Conservation (phyloP, 2,113 vertebrate species). For the Merops nubicus region DNA sequence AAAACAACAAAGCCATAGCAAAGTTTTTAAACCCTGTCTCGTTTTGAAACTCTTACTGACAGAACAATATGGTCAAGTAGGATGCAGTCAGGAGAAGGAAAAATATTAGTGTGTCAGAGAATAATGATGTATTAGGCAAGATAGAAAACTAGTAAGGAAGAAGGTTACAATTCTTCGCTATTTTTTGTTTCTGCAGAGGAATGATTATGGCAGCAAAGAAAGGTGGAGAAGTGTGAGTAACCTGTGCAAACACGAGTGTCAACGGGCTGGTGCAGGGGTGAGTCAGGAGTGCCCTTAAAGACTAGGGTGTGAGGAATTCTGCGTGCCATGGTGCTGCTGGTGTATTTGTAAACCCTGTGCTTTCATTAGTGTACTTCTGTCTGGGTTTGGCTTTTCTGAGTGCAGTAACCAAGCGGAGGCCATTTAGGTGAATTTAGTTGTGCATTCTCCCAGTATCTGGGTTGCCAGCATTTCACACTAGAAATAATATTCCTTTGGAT, state of each 20-base stretch:
- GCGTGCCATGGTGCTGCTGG: not conserved
- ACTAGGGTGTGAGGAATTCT: not conserved
- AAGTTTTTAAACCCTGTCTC: not conserved
- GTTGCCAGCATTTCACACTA: not conserved
- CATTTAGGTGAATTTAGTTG: not conserved
- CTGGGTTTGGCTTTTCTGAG: not conserved
- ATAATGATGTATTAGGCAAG: not conserved
- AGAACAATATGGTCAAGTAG: not conserved
- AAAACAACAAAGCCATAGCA: not conserved
- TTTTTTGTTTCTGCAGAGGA: not conserved
- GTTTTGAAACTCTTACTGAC: not conserved
- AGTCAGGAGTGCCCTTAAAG: not conserved
- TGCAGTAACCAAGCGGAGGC: not conserved
- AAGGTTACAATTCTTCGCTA: not conserved
- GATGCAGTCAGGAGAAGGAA: not conserved
- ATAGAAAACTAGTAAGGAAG: not conserved
- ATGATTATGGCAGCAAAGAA: not conserved
- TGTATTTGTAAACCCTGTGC: not conserved
- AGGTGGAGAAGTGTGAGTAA: constrained; percentile 36
- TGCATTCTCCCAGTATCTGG: fast-evolving
- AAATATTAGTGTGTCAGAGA: not conserved
- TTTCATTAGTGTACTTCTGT: not conserved
- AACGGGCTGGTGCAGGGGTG: not conserved
- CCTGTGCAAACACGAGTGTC: not conserved
- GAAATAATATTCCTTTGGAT: not conserved